Evolutionary conservation across 2,888 invertebrate genomes (phyloP), one percentile per base, ranked within the genome.

Genomic region (Megaustenia siamemsis): DNA sequence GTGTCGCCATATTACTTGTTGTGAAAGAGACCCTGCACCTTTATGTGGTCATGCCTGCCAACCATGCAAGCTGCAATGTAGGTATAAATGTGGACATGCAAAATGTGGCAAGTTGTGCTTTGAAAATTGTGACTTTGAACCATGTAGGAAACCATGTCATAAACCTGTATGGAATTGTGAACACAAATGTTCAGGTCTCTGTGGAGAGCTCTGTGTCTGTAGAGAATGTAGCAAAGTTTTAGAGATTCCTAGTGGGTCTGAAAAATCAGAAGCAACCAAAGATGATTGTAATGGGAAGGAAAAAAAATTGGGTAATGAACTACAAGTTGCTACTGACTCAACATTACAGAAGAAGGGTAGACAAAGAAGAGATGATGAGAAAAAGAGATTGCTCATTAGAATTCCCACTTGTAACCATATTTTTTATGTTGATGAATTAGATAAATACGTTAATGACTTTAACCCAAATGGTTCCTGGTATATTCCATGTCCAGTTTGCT

Each of bases 301-400:
- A 63, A n/a, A 63, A 63, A 0, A 28, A 63, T 8, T 12, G 28
- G 10, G 28, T n/a, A 28, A 63, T 43, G 18, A 1, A n/a, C n/a
- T 10, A n/a, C 15, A n/a, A 73, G 12, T 38, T 45, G 73, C 8
- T 12, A n/a, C 40, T 45, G 12, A 35, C 38, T 38, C 21, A 49
- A 38, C 28, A 1, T 32, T 4, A 71, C 2, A 53, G 18, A n/a
- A 21, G 0, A 56, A 38, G 8, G 18, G 43, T 28, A 38, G 21
- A 63, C n/a, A 28, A 21, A 45, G 18, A 28, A 21, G 18, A 15
- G 6, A n/a, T 93, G 93, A 45, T 93, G 93, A 28, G 8, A 66
- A 56, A 24, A 1, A 21, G 12, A 56, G 60, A 18, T 40, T 56
- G 53, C 38, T 84, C 12, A 4, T 86, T 38, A 82, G 78, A 56